A percentile compares a stretch with the other conserved stretches of the same genome.
Evolutionary conservation across 1,140 invertebrate species (phyloP).

Genomic region (Diploscapter pachys): DNA sequence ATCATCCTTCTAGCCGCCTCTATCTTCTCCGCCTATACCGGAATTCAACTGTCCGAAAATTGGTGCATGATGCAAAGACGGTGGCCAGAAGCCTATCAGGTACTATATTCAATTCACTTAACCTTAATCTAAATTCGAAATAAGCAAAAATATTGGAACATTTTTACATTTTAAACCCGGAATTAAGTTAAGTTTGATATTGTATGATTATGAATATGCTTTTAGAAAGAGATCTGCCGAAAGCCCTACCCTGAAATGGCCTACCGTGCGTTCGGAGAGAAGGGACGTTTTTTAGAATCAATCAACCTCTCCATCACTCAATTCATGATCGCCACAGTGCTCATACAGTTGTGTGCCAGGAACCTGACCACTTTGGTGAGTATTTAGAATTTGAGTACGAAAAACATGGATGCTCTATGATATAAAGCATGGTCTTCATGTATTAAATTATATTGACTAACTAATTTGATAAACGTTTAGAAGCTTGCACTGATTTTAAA

Average conservation of each 20-base stretch:
- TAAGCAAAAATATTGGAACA: too few species aligned
- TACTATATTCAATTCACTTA: too few species aligned
- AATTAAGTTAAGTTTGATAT: too few species aligned
- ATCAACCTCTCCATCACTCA: conserved; percentile 27
- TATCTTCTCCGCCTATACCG: conserved; percentile 24
- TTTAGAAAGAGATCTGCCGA: conserved; percentile 31
- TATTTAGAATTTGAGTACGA: too few species aligned
- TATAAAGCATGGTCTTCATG: too few species aligned
- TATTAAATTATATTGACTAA: too few species aligned
- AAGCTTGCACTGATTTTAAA: too few species aligned
- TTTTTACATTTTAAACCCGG: too few species aligned
- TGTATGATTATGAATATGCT: too few species aligned
- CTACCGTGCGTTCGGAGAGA: conserved; percentile 31
- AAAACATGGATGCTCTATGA: too few species aligned
- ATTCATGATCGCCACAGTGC: conserved; percentile 32
- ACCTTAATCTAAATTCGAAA: too few species aligned
- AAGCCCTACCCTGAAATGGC: conserved; percentile 39
- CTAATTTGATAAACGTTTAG: too few species aligned
- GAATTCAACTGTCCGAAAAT: conserved; percentile 27
- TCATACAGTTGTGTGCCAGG: conserved; percentile 30
- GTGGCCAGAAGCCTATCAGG: not conserved
- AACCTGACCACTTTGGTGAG: conserved; percentile 29
- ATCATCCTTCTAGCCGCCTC: conserved; percentile 15
- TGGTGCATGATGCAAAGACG: conserved; percentile 30
- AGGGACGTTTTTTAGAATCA: conserved; percentile 6